Evolutionary conservation across 2,113 vertebrate genomes (phyloP).

Genomic region (Thomomys bottae): DNA sequence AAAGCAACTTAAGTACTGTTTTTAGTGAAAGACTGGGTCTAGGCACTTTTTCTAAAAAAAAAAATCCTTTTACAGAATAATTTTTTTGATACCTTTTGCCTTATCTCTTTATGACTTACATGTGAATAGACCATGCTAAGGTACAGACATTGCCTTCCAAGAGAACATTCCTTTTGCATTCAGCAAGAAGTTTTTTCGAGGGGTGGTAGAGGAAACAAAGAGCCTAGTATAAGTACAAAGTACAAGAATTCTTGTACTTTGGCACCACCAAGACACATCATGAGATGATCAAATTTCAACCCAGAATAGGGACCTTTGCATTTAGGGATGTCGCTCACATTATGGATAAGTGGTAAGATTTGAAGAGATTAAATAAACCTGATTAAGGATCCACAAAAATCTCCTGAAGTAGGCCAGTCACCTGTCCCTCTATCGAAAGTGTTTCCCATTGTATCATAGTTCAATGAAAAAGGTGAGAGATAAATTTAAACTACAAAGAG

Average conservation of each 20-base stretch:
- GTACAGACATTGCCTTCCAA: neutral
- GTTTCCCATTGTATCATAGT: constrained; percentile 36
- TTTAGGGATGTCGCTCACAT: neutral
- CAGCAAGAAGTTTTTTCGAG: neutral
- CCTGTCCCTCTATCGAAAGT: constrained; percentile 25
- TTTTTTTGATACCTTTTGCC: neutral
- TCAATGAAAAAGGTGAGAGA: constrained; percentile 62
- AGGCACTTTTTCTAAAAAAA: neutral
- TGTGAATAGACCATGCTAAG: neutral
- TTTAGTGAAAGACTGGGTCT: neutral
- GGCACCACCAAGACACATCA: neutral
- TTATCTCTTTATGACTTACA: constrained; percentile 10
- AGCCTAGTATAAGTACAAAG: too few relatives aligned
- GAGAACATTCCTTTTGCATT: neutral
- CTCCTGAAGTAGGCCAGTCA: neutral
- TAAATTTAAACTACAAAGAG: constrained; percentile 66
- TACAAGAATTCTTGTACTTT: neutral
- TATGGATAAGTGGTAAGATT: neutral
- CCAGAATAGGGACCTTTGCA: neutral
- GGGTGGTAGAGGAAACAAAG: too few relatives aligned
- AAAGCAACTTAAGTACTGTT: neutral
- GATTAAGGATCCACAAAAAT: neutral
- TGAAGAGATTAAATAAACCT: constrained; percentile 17
- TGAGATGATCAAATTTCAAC: neutral
- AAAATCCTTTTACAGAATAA: neutral